Evolutionary conservation across 2,113 vertebrate genomes (phyloP), one percentile per base, ranked within the genome.

Genomic region (Paedocypris sp.): DNA sequence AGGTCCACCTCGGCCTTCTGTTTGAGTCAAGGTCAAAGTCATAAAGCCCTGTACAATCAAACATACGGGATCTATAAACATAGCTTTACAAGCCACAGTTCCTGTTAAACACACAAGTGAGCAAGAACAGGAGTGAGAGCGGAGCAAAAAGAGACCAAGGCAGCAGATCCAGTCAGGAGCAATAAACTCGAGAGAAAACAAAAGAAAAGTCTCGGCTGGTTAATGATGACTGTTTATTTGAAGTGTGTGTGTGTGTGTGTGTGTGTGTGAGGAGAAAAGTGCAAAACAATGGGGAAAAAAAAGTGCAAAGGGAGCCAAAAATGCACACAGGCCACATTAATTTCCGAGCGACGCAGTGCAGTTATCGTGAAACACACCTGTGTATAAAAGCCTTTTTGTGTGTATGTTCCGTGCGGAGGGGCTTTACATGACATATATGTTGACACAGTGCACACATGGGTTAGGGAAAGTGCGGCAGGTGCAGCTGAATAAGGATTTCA

Each of bases 21-120:
- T 46, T 42, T n/a, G 6, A 12, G 62, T 56, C 62, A 51, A 49
- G 57, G 62, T 54, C 67, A 69, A 56, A 60, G 25, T 38, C 56
- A 69, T 69, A 65, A 69, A 60, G 22, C 28, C 50, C 15, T 18
- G 31, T 6, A 28, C 32, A 62, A 64, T 64, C 61, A 60, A 69
- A 69, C 56, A 65, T 53, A 54, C 20, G 16, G 67, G 54, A 47
- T 32, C 35, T 54, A 60, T 65, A 69, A 69, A 69, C 28, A 13
- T 20, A 31, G 56, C 18, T 69, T 69, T 60, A 69, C 31, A 49
- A 59, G 41, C 31, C 29, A 35, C 36, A 11, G 28, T 52, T 45
- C 60, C 62, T 52, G 39, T 59, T 69, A 46, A 31, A 59, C 42
- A 59, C 15, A 31, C 60, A 25, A 51, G 38, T 31, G 15, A 6